Percentiles rank a stretch among this genome's conserved stretches.
Evolutionary conservation across 2,888 invertebrate genomes (phyloP).

Genomic region (Netelia inedita): DNA sequence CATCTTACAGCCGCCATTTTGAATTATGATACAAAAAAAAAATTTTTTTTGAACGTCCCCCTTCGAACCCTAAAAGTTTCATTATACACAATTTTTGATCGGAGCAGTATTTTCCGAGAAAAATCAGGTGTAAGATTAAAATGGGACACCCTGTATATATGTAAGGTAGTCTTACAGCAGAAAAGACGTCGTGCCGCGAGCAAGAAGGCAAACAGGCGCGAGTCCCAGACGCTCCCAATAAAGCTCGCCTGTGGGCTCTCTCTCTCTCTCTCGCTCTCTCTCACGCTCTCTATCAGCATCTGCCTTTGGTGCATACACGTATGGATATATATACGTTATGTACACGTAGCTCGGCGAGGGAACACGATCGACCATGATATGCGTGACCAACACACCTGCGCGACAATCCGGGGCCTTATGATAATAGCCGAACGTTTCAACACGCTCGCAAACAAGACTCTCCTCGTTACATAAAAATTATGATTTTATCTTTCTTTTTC

Average conservation of each 20-base stretch:
- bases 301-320: conserved; percentile 10
- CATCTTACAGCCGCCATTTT: too few species aligned
- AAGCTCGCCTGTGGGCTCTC: conserved; percentile 73
- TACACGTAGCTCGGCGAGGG: conserved; percentile 26
- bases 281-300: conserved; percentile 31
- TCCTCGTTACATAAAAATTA: background rate
- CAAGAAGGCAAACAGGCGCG: conserved; percentile 33
- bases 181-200: conserved; percentile 20
- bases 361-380: conserved; percentile 21
- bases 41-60: too few species aligned
- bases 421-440: background rate
- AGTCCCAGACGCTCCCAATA: conserved; percentile 80
- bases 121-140: too few species aligned
- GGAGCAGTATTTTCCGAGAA: too few species aligned
- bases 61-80: too few species aligned
- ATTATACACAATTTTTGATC: too few species aligned
- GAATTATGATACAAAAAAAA: too few species aligned
- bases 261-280: conserved; percentile 29
- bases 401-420: conserved; percentile 28
- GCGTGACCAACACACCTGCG: conserved; percentile 49
- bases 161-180: background rate
- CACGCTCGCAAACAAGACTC: background rate
- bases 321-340: background rate
- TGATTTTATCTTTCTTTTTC: background rate
- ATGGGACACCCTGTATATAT: too few species aligned